Evolutionary conservation across 2,113 vertebrate species (phyloP).

Genomic region (Prietella phreatophila): DNA sequence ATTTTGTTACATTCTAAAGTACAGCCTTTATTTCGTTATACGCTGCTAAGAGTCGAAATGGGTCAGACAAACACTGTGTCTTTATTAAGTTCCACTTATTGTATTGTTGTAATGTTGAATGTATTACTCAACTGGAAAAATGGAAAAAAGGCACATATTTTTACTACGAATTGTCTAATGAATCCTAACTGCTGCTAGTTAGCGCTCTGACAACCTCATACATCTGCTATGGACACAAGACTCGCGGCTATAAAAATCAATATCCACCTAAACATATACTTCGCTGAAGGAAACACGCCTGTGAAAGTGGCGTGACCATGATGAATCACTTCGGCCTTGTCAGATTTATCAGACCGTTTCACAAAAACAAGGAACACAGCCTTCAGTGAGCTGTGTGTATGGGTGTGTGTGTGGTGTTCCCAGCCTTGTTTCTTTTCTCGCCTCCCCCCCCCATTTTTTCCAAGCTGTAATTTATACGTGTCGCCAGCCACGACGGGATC

Average conservation of each 20-base stretch:
- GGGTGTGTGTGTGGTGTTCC: neutral
- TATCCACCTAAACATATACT: neutral
- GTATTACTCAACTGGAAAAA: neutral
- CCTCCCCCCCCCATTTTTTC: too few species aligned
- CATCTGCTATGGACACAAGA: neutral
- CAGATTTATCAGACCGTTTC: conserved; percentile 11
- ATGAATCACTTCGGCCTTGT: conserved; percentile 15
- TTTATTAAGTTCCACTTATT: neutral
- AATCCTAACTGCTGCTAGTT: conserved; percentile 15
- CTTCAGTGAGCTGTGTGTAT: neutral
- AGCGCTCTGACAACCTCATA: neutral
- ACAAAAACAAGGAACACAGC: conserved; percentile 1
- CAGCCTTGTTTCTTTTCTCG: neutral
- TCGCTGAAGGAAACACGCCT: neutral
- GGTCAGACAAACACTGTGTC: neutral
- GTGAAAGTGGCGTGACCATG: neutral
- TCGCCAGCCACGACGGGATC: neutral
- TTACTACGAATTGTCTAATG: neutral
- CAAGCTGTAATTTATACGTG: conserved; percentile 28
- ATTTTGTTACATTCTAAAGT: neutral
- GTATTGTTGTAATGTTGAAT: neutral
- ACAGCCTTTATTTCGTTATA: neutral
- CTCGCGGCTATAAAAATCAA: neutral
- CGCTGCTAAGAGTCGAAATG: neutral
- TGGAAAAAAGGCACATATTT: neutral